Conservation (phyloP, 92 coral and sea anemone species). For the Phymanthus crucifer region DNA sequence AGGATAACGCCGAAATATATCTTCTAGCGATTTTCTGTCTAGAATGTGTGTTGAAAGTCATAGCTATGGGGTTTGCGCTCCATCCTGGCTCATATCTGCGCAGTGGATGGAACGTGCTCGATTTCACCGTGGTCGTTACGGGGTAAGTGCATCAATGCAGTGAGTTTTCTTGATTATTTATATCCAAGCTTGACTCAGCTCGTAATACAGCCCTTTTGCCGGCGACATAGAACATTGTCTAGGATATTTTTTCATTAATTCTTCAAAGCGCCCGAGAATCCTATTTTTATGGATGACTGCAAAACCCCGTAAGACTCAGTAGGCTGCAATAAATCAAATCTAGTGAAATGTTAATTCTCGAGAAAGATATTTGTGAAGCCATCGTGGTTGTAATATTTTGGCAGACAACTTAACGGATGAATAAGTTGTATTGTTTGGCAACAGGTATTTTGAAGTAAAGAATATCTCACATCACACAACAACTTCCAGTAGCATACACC, state of each 20-base stretch:
- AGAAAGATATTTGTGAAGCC: slow-evolving; percentile 5
- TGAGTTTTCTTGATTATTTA: slow-evolving; percentile 27
- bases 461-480: slow-evolving; percentile 3
- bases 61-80: slow-evolving; percentile 85
- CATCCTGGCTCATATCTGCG: slow-evolving; percentile 91
- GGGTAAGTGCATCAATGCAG: slow-evolving; percentile 73
- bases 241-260: neutral
- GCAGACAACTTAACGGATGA: slow-evolving; percentile 29
- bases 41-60: slow-evolving; percentile 78
- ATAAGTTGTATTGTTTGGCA: slow-evolving; percentile 18
- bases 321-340: slow-evolving; percentile 43
- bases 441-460: slow-evolving; percentile 36
- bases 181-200: slow-evolving; percentile 22
- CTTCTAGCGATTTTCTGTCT: slow-evolving; percentile 92
- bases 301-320: slow-evolving; percentile 23
- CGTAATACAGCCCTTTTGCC: slow-evolving; percentile 34
- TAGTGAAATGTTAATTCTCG: neutral
- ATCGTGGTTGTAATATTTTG: slow-evolving; percentile 2
- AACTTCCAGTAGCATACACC: slow-evolving; percentile 8
- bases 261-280: neutral
- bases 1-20: slow-evolving; percentile 96
- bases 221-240: slow-evolving; percentile 9
- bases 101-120: slow-evolving; percentile 96
- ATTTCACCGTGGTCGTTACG: slow-evolving; percentile 92
- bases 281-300: neutral